A percentile compares a stretch with the other conserved stretches of the same genome.
Conservation (phyloP, 2,797 vertebrate genomes). For the Borostomias antarcticus region DNA sequence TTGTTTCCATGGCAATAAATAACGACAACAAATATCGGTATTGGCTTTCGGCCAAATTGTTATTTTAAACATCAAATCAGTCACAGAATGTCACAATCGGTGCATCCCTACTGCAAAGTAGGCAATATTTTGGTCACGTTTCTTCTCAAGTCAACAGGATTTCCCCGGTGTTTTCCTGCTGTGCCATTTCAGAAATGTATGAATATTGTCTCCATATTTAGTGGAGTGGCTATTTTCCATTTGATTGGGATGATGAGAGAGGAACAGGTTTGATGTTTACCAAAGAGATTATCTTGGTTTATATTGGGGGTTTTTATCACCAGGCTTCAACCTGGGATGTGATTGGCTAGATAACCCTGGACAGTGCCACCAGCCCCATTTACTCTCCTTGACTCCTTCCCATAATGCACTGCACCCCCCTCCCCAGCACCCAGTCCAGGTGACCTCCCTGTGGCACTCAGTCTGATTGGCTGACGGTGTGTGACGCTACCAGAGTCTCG, state of each 20-base stretch:
- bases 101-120: too few species aligned
- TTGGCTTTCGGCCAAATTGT: slow-evolving; percentile 47
- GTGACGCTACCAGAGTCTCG: slow-evolving; percentile 47
- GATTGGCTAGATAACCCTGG: slow-evolving; percentile 42
- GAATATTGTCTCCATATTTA: background rate
- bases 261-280: slow-evolving; percentile 66
- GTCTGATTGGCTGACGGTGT: slow-evolving; percentile 22
- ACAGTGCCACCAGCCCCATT: slow-evolving; percentile 29
- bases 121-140: slow-evolving; percentile 34
- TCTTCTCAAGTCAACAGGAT: slow-evolving; percentile 32
- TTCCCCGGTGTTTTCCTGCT: slow-evolving; percentile 14
- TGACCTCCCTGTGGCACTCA: slow-evolving; percentile 45
- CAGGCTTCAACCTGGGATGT: background rate
- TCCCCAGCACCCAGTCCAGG: slow-evolving; percentile 37
- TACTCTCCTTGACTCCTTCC: slow-evolving; percentile 53
- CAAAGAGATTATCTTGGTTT: slow-evolving; percentile 71
- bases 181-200: slow-evolving; percentile 6
- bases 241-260: slow-evolving; percentile 29
- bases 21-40: slow-evolving; percentile 38
- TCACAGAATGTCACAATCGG: too few species aligned
- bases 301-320: slow-evolving; percentile 49
- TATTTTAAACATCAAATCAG: too few species aligned
- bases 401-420: slow-evolving; percentile 34
- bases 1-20: slow-evolving; percentile 15
- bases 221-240: slow-evolving; percentile 3